Conservation (phyloP, 2,888 invertebrate species). For the Dynastes maya region DNA sequence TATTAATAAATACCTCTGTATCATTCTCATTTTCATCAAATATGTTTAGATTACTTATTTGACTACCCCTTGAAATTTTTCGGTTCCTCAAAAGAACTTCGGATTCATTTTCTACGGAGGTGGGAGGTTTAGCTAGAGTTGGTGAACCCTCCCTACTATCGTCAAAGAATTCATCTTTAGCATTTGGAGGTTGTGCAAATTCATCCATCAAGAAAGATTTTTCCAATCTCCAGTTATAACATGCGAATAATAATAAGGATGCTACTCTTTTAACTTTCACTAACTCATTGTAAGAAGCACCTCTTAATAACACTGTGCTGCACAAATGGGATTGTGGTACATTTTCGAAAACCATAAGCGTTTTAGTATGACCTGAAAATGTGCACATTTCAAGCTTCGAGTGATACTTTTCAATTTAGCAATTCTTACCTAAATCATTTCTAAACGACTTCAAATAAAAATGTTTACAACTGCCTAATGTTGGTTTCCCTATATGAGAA, state of each 20-base stretch:
- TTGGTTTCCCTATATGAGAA: conserved; percentile 86
- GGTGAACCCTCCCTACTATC: conserved; percentile 69
- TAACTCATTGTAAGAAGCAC: conserved; percentile 81
- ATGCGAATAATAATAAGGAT: conserved; percentile 85
- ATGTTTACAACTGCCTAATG: conserved; percentile 86
- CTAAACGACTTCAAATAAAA: conserved; percentile 82
- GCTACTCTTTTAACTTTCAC: conserved; percentile 88
- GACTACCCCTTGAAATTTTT: conserved; percentile 48
- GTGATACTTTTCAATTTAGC: not conserved
- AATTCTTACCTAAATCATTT: conserved; percentile 70
- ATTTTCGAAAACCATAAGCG: conserved; percentile 94
- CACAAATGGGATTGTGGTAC: conserved; percentile 88
- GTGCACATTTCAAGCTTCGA: not conserved
- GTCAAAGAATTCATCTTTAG: conserved; percentile 70
- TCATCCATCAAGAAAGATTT: conserved; percentile 92
- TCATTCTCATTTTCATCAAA: conserved; percentile 56
- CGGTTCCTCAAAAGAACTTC: conserved; percentile 37
- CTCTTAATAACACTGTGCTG: conserved; percentile 90
- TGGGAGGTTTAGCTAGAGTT: conserved; percentile 35
- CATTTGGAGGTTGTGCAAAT: conserved; percentile 83
- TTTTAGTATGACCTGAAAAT: conserved; percentile 79
- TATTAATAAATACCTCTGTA: conserved; percentile 56
- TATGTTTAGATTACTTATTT: conserved; percentile 49
- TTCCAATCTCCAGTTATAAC: conserved; percentile 94
- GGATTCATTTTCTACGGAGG: conserved; percentile 46